These are phyloP conservation scores for Neoarius graeffei DNA, from an alignment of 2,113 vertebrate species.

Conservation along the genomic window DNA sequence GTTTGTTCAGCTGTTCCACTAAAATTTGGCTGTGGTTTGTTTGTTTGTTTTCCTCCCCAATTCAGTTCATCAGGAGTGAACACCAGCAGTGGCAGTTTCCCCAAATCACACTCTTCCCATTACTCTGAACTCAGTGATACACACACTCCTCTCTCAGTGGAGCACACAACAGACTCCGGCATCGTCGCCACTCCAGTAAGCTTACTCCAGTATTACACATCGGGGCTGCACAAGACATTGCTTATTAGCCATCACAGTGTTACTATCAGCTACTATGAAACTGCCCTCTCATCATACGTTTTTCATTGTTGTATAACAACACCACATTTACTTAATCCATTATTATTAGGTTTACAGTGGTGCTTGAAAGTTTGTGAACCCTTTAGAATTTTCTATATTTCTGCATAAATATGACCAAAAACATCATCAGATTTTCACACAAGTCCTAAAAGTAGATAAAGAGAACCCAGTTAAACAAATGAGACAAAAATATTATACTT, in stretches of 20 bases:
- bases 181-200: conserved; percentile 80
- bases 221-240: not conserved
- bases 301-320: not conserved
- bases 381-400: no score
- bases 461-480: no score
- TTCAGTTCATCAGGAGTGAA: conserved; percentile 85
- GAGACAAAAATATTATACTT: no score
- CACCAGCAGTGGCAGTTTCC: conserved; percentile 71
- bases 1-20: not conserved
- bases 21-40: not conserved
- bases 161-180: conserved; percentile 75
- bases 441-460: no score
- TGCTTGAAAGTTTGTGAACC: no score
- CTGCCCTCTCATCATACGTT: not conserved
- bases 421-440: no score
- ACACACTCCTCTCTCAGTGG: conserved; percentile 63
- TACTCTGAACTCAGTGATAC: conserved; percentile 68
- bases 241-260: not conserved
- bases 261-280: not conserved
- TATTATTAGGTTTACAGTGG: not conserved
- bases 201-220: conserved; percentile 10
- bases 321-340: not conserved
- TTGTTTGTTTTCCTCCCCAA: not conserved
- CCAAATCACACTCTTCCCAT: conserved; percentile 71
- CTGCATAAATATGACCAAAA: no score